Conservation (phyloP, 2,113 vertebrate genomes). For the Pao palembangensis region DNA sequence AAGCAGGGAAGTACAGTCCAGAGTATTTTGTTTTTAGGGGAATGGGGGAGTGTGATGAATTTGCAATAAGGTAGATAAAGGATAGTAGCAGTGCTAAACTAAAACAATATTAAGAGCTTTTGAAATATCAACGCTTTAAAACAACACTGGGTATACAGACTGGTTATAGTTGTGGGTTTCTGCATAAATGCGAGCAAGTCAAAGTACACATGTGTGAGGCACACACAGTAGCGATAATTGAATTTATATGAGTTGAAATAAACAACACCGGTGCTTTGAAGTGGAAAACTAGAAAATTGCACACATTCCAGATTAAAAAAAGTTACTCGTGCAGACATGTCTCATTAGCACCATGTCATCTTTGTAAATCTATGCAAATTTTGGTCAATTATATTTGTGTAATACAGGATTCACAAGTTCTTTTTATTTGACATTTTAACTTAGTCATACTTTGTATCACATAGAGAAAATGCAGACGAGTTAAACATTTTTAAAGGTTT, state of each 20-base stretch:
- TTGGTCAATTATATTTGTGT: not conserved
- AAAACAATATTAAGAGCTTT: not conserved
- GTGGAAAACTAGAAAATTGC: not conserved
- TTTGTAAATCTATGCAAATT: not conserved
- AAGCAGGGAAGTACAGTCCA: no score
- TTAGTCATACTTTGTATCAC: conserved; percentile 7
- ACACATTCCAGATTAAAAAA: not conserved
- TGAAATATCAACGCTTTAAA: not conserved
- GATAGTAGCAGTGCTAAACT: not conserved
- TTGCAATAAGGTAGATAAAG: not conserved
- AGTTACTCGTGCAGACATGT: not conserved
- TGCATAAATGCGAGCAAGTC: not conserved
- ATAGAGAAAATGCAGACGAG: conserved; percentile 9
- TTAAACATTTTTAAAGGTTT: conserved; percentile 13
- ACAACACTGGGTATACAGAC: not conserved
- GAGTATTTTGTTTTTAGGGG: not conserved
- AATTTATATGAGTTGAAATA: no score
- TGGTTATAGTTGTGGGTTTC: not conserved
- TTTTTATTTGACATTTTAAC: not conserved
- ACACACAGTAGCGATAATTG: no score
- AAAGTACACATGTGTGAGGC: not conserved
- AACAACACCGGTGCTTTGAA: no score
- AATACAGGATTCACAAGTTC: not conserved
- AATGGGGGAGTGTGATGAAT: not conserved
- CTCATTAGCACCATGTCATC: not conserved